These are phyloP conservation scores for Protaetia brevitarsis DNA, from an alignment of 1,140 invertebrate species.

Conservation along the genomic window DNA sequence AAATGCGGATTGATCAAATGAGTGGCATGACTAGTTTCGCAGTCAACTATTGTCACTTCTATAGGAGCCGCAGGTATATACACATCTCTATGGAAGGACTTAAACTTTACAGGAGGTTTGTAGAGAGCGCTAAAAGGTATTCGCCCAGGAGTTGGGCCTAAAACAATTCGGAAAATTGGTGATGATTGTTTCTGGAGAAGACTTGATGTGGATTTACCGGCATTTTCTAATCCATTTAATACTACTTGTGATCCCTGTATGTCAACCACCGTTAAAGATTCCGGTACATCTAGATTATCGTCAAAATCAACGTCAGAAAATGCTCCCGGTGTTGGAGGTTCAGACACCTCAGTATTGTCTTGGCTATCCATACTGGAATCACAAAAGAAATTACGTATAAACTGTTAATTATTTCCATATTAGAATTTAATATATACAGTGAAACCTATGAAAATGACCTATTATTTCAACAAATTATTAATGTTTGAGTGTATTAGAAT, in stretches of 20 bases:
- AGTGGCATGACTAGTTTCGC: slow-evolving; percentile 72
- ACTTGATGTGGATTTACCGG: background rate
- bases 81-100: slow-evolving; percentile 66
- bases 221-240: background rate
- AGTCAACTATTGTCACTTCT: slow-evolving; percentile 66
- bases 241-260: slow-evolving; percentile 14
- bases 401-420: too few species aligned
- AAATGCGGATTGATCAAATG: slow-evolving; percentile 83
- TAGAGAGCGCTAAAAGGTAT: slow-evolving; percentile 69
- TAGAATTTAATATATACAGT: too few species aligned
- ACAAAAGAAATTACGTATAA: too few species aligned
- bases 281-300: slow-evolving; percentile 3
- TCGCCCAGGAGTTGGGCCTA: slow-evolving; percentile 36
- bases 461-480: too few species aligned
- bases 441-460: too few species aligned
- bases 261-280: background rate
- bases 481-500: too few species aligned
- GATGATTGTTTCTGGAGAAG: background rate
- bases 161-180: background rate
- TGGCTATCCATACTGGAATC: background rate
- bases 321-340: background rate
- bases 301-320: background rate
- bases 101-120: slow-evolving; percentile 65
- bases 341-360: background rate
- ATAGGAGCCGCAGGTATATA: slow-evolving; percentile 76